Conservation (phyloP, 2,797 vertebrate species). For the Choloepus didactylus region DNA sequence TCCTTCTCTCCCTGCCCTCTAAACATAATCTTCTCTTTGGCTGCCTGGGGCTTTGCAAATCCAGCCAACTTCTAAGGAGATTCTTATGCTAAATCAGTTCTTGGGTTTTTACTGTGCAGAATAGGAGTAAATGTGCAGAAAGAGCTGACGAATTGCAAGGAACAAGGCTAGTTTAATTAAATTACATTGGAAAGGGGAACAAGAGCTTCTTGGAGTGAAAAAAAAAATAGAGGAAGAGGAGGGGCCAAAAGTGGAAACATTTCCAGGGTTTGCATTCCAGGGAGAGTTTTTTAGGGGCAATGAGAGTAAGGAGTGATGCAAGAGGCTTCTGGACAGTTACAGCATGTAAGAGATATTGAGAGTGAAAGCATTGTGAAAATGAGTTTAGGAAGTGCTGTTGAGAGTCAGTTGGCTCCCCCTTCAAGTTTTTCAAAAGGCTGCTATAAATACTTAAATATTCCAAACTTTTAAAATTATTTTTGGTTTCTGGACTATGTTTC, state of each 20-base stretch:
- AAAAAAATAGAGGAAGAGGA: background rate
- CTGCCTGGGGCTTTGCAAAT: background rate
- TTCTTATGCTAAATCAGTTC: background rate
- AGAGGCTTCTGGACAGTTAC: background rate
- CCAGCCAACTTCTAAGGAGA: background rate
- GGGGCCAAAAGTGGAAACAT: background rate
- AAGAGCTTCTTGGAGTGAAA: background rate
- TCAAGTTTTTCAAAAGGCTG: conserved; percentile 28
- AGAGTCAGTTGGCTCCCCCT: background rate
- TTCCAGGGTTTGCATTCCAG: background rate
- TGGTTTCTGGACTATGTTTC: background rate
- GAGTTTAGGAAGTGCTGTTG: background rate
- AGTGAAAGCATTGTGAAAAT: conserved; percentile 21
- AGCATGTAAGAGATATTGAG: background rate
- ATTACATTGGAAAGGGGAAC: conserved; percentile 7
- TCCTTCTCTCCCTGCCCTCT: background rate
- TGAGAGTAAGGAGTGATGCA: background rate
- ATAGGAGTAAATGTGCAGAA: background rate
- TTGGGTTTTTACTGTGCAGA: background rate
- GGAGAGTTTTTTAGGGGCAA: background rate
- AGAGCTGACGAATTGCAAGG: background rate
- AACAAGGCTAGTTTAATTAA: background rate
- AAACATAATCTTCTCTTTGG: background rate
- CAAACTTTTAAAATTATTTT: conserved; percentile 22
- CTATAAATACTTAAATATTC: conserved; percentile 21